Percentiles rank a stretch among this genome's conserved stretches.
These are phyloP conservation scores for Escarpia spicata DNA, from an alignment of 2,888 invertebrate species.

Conservation along the genomic window DNA sequence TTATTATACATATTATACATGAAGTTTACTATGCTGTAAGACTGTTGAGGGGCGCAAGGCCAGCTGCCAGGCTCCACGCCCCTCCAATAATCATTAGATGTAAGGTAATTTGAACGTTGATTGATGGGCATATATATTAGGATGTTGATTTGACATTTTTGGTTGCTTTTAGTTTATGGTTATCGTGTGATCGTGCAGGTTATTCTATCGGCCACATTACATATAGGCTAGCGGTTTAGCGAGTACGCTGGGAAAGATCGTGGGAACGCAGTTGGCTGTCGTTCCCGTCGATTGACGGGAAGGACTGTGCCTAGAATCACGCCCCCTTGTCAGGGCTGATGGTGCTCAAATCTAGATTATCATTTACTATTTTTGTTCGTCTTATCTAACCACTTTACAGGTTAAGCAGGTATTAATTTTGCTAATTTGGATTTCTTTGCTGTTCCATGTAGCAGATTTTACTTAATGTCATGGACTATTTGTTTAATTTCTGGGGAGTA, in stretches of 20 bases:
- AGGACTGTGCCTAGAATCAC: not conserved
- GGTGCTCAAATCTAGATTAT: constrained; percentile 16
- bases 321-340: not conserved
- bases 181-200: not conserved
- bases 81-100: constrained; percentile 16
- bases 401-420: constrained; percentile 16
- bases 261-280: not conserved
- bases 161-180: constrained; percentile 16
- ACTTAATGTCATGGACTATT: constrained; percentile 13
- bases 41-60: not conserved
- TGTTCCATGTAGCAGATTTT: constrained; percentile 16
- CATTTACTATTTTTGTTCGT: constrained; percentile 16
- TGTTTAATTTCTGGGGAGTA: not conserved
- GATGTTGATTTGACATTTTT: constrained; percentile 13
- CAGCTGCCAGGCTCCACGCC: not conserved
- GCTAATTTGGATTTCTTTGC: constrained; percentile 16
- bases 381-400: constrained; percentile 16
- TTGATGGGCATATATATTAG: constrained; percentile 6
- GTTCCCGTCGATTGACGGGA: not conserved
- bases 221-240: not conserved
- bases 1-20: constrained; percentile 16
- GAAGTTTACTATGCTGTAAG: constrained; percentile 8
- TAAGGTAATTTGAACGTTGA: not conserved
- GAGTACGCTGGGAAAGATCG: not conserved
- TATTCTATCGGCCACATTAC: not conserved